A percentile compares a stretch with the other conserved stretches of the same genome.
phyloP scores from a whole-genome alignment of 2,888 invertebrate species.

The Apomyelois bistriatella region DNA sequence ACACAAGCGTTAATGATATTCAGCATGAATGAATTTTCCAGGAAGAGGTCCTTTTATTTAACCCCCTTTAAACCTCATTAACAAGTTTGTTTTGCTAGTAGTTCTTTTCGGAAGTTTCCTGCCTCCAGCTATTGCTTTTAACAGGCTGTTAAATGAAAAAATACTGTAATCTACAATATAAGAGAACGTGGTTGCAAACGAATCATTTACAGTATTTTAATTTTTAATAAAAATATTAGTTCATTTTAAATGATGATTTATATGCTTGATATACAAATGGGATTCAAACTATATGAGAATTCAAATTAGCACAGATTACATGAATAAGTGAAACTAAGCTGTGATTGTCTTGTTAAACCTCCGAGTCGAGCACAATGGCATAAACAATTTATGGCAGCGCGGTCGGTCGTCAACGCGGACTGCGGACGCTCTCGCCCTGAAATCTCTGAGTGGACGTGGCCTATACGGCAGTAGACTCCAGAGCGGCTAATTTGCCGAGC shows the following conservation, averaged over 20 bases:
- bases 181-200: no score
- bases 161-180: no score
- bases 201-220: no score
- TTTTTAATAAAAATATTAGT: no score
- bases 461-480: slow-evolving; percentile 40
- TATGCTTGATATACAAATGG: not conserved
- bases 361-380: not conserved
- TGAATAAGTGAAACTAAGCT: not conserved
- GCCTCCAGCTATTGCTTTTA: not conserved
- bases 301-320: not conserved
- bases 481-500: slow-evolving; percentile 62
- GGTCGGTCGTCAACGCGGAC: not conserved
- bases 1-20: slow-evolving; percentile 39
- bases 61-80: not conserved
- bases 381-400: slow-evolving; percentile 1
- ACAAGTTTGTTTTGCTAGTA: not conserved
- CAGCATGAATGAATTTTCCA: slow-evolving; percentile 27
- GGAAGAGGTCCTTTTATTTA: slow-evolving; percentile 3
- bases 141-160: no score
- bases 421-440: not conserved
- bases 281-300: not conserved
- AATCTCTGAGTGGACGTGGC: slow-evolving; percentile 8
- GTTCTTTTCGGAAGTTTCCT: not conserved
- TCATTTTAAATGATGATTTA: no score
- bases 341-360: slow-evolving; percentile 1